Conservation (phyloP, 2,113 vertebrate genomes). For the Urocynchramus pylzowi region DNA sequence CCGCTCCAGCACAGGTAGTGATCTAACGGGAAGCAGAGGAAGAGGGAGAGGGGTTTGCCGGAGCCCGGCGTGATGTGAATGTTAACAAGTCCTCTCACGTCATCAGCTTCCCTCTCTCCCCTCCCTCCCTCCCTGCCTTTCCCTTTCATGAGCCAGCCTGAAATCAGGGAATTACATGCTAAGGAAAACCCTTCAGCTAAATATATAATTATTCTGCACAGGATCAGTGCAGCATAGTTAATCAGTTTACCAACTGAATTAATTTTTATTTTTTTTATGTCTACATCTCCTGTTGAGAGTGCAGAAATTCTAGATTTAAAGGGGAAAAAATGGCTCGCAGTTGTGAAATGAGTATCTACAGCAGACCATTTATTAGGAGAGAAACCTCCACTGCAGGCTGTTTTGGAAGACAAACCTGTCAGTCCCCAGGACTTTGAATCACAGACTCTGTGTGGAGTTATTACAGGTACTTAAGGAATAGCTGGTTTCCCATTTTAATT, state of each 20-base stretch:
- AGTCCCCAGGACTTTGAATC: background rate
- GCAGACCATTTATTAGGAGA: background rate
- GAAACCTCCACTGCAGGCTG: slow-evolving; percentile 4
- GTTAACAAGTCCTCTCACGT: slow-evolving; percentile 61
- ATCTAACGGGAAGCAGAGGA: slow-evolving; percentile 20
- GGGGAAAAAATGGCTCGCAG: background rate
- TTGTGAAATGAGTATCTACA: background rate
- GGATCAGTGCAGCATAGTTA: slow-evolving; percentile 67
- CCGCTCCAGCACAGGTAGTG: slow-evolving; percentile 47
- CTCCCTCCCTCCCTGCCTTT: slow-evolving; percentile 28
- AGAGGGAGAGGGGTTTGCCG: slow-evolving; percentile 53
- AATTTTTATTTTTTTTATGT: slow-evolving; percentile 33
- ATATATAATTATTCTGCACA: slow-evolving; percentile 71
- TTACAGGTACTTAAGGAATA: slow-evolving; percentile 27
- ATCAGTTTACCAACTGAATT: slow-evolving; percentile 67
- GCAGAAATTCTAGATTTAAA: slow-evolving; percentile 6
- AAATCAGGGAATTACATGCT: slow-evolving; percentile 74
- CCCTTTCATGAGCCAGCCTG: slow-evolving; percentile 68
- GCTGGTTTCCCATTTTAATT: slow-evolving; percentile 11
- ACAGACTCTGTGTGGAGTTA: slow-evolving; percentile 2
- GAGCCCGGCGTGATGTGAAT: slow-evolving; percentile 62
- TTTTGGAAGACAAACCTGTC: slow-evolving; percentile 13
- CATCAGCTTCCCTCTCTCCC: slow-evolving; percentile 43
- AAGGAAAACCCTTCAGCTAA: slow-evolving; percentile 73
- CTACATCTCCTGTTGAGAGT: slow-evolving; percentile 20